Evolutionary conservation across 2,797 vertebrate species (phyloP), one percentile per base, ranked within the genome.

Genomic region (Heteromormyrus szaboi): DNA sequence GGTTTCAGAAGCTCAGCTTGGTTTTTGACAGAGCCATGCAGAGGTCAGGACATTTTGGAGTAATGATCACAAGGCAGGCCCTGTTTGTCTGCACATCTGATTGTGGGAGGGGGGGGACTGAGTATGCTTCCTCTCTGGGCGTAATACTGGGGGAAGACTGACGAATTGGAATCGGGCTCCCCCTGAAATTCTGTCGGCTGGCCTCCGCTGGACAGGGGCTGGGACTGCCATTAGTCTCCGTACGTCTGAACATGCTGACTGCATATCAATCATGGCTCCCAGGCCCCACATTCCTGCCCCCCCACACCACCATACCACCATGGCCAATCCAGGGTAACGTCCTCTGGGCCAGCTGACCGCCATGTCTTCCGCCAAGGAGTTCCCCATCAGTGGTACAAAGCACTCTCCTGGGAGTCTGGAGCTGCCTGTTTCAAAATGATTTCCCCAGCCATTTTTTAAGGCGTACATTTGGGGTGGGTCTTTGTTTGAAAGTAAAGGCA

Each of bases 221-320:
- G 19, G 62, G 87, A 62, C 86, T 88, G 88, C 90, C 92, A 92
- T 93, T 91, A 88, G 84, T 93, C 92, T 92, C 91, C 90, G 88
- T 88, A 88, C 89, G 88, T 89, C 89, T 85, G 79, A 89, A 33
- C 89, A 11, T 87, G 88, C 89, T 89, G 88, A 90, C 91, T 92
- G 89, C 90, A 91, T 89, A 92, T 93, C 92, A 83, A 89, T 93
- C 92, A 92, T 84, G 86, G 76, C 83, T 85, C 88, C 88, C 89
- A 53, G 88, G 59, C 87, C 85, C 62, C 12, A 11, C 87, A 85
- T 29, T 19, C 3, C 68, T 25, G 84, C 46, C 44, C 9, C 56
- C 56, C 50, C 62, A 50, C 56, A 4, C 29, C 14, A 37, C 19
- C 2, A 62, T 22, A 65, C 33, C 37, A n/a, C 51, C 5, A 59